A percentile compares a stretch with the other conserved stretches of the same genome.
phyloP scores from a whole-genome alignment of 2,113 vertebrate species.

The Empidonax alnorum region DNA sequence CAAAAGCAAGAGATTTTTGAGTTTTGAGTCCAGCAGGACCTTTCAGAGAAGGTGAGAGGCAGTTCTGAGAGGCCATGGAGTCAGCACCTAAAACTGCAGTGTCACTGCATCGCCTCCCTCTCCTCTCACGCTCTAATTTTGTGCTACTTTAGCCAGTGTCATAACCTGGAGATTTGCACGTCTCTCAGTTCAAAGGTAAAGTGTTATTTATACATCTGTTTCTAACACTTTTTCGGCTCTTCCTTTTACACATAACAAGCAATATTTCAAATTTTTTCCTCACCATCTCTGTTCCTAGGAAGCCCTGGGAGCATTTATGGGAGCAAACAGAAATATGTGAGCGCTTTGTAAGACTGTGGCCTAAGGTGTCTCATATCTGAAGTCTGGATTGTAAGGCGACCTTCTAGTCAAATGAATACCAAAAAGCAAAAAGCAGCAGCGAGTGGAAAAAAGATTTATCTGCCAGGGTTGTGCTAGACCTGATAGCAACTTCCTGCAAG shows the following conservation, averaged over 20 bases:
- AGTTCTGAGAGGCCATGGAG: not conserved
- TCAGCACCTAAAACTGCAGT: not conserved
- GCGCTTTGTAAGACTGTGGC: not conserved
- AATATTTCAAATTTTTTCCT: not conserved
- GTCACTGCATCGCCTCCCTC: accelerated
- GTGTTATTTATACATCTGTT: not conserved
- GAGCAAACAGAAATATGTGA: not conserved
- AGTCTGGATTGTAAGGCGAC: not conserved
- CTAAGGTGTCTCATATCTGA: not conserved
- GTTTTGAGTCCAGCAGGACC: not conserved
- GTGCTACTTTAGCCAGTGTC: not conserved
- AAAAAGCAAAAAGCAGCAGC: not conserved
- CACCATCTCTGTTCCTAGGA: not conserved
- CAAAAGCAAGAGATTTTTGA: not conserved
- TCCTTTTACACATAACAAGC: not conserved
- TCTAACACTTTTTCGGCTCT: not conserved
- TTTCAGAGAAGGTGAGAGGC: not conserved
- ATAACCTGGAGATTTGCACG: not conserved
- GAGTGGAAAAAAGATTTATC: not conserved
- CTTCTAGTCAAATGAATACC: not conserved
- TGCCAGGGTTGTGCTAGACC: not conserved
- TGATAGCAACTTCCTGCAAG: not conserved
- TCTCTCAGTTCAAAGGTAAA: not conserved
- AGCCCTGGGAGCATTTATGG: not conserved
- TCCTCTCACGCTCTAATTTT: not conserved